phyloP scores from a whole-genome alignment of 92 coral and sea anemone genomes.

The Plumapathes pennacea region DNA sequence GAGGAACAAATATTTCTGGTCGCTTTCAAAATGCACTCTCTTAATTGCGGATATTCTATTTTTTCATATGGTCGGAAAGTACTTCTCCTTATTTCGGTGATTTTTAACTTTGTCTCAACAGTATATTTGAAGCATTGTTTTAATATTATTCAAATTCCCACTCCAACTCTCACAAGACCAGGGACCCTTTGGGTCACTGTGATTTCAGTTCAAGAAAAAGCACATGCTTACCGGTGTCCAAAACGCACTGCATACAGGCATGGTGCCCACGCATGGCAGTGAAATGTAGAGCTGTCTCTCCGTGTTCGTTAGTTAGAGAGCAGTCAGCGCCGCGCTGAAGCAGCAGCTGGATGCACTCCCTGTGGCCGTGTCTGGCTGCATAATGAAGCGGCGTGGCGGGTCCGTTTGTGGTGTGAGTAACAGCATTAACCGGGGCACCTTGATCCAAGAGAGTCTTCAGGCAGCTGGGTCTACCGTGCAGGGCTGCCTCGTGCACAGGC shows the following conservation, averaged over 20 bases:
- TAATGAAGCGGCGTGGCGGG: conserved; percentile 66
- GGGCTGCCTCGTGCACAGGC: conserved; percentile 77
- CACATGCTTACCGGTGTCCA: conserved; percentile 65
- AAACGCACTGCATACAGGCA: conserved; percentile 65
- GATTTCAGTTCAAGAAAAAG: no score
- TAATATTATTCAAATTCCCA: no score
- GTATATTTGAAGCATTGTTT: no score
- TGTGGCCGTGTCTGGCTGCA: conserved; percentile 72
- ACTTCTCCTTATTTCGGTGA: no score
- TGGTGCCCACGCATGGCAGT: conserved; percentile 88
- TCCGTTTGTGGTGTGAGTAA: conserved; percentile 50
- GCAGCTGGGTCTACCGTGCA: conserved; percentile 64
- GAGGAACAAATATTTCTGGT: no score
- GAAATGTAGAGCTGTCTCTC: conserved; percentile 69
- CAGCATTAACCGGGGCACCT: conserved; percentile 66
- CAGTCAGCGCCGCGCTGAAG: conserved; percentile 54
- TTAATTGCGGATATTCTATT: no score
- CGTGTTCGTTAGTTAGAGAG: conserved; percentile 40
- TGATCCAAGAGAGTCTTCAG: conserved; percentile 39
- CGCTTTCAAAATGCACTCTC: no score
- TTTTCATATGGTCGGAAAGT: no score
- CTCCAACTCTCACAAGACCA: neutral
- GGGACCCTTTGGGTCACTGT: no score
- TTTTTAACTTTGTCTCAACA: no score
- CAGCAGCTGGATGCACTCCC: conserved; percentile 54